These are phyloP conservation scores for Xanthia togata DNA, from an alignment of 2,888 invertebrate species.

Conservation along the genomic window DNA sequence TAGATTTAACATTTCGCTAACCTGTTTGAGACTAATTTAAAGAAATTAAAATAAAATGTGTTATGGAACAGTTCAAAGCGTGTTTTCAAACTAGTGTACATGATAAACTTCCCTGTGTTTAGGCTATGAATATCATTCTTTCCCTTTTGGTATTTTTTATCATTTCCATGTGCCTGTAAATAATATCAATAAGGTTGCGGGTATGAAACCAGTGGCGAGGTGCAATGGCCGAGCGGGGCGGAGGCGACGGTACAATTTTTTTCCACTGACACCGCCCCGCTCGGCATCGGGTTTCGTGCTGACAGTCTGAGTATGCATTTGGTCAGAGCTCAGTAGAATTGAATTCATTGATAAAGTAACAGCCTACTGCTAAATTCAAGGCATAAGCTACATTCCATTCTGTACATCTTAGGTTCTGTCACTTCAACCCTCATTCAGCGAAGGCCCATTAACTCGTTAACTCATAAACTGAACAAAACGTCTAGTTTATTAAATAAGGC, in stretches of 20 bases:
- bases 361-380: too few relatives aligned
- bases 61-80: background rate
- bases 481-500: conserved; percentile 47
- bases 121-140: background rate
- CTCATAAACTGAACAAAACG: conserved; percentile 35
- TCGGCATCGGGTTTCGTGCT: too few relatives aligned
- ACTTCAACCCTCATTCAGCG: conserved; percentile 6
- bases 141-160: background rate
- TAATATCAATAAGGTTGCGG: background rate
- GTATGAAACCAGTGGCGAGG: too few relatives aligned
- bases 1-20: background rate
- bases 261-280: too few relatives aligned
- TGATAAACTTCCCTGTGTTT: background rate
- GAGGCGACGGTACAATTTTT: too few relatives aligned
- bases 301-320: background rate
- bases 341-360: background rate
- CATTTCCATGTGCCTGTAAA: background rate
- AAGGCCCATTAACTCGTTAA: conserved; percentile 39
- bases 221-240: too few relatives aligned
- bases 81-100: background rate
- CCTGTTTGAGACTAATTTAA: background rate
- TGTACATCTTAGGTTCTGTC: conserved; percentile 5
- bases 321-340: background rate
- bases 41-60: background rate
- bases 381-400: background rate